Evolutionary conservation across 2,888 invertebrate species (phyloP).

Genomic region (Sialis lutaria): DNA sequence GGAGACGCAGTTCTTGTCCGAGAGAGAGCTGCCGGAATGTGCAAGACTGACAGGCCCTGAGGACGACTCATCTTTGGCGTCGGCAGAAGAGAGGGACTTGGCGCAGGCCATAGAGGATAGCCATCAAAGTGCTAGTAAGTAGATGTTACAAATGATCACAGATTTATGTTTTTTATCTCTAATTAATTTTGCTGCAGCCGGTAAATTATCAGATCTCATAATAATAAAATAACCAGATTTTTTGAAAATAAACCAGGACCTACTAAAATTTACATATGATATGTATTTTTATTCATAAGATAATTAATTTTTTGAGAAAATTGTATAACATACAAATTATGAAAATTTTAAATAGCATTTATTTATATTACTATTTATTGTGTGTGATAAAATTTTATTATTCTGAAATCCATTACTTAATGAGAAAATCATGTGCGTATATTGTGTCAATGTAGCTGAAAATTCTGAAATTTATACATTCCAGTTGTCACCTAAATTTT

Average conservation of each 20-base stretch:
- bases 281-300: not conserved
- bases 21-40: constrained; percentile 55
- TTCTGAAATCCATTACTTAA: too few relatives aligned
- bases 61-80: constrained; percentile 41
- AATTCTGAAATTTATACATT: too few relatives aligned
- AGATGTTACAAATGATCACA: not conserved
- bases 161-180: not conserved
- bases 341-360: too few relatives aligned
- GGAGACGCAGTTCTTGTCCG: constrained; percentile 73
- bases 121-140: constrained; percentile 17
- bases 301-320: not conserved
- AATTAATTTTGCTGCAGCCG: not conserved
- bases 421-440: too few relatives aligned
- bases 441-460: too few relatives aligned
- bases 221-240: too few relatives aligned
- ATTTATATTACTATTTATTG: too few relatives aligned
- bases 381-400: too few relatives aligned
- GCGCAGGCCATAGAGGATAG: constrained; percentile 58
- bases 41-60: constrained; percentile 57
- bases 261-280: not conserved
- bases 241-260: not conserved
- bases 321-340: too few relatives aligned
- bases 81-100: constrained; percentile 50
- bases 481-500: too few relatives aligned
- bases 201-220: too few relatives aligned